These are phyloP conservation scores for Leptinotarsa undecemlineata DNA, from an alignment of 1,140 invertebrate species.

Conservation along the genomic window DNA sequence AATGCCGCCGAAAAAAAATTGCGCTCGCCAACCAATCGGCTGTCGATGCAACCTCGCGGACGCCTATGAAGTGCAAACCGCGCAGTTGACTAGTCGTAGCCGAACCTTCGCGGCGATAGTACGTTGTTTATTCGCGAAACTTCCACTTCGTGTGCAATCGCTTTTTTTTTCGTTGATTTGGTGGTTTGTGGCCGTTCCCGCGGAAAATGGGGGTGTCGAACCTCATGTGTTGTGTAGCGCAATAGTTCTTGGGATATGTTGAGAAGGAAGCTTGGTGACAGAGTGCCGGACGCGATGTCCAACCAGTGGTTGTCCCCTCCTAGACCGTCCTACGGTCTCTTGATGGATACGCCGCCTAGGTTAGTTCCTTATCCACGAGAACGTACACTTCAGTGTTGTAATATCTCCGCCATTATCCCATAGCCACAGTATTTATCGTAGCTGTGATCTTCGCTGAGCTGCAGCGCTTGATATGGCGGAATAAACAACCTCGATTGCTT, in stretches of 20 bases:
- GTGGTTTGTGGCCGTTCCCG: too few species aligned
- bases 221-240: not conserved
- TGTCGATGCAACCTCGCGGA: not conserved
- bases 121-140: conserved; percentile 6
- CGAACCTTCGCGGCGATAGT: not conserved
- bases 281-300: conserved; percentile 20
- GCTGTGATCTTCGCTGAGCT: conserved; percentile 16
- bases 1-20: not conserved
- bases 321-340: conserved; percentile 33
- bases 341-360: conserved; percentile 42
- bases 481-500: conserved; percentile 20
- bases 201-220: not conserved
- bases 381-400: too few species aligned
- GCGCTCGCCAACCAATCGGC: not conserved
- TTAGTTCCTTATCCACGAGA: conserved; percentile 30
- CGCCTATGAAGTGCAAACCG: not conserved
- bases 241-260: conserved; percentile 13
- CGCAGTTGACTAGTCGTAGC: conserved; percentile 27
- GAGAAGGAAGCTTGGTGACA: not conserved
- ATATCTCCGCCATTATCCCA: not conserved
- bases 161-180: too few species aligned
- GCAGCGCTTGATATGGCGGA: conserved; percentile 22
- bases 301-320: conserved; percentile 40
- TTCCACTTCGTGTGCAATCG: too few species aligned
- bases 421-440: conserved; percentile 13